phyloP scores from a whole-genome alignment of 1,140 invertebrate species.

The Adoxophyes honmai region DNA sequence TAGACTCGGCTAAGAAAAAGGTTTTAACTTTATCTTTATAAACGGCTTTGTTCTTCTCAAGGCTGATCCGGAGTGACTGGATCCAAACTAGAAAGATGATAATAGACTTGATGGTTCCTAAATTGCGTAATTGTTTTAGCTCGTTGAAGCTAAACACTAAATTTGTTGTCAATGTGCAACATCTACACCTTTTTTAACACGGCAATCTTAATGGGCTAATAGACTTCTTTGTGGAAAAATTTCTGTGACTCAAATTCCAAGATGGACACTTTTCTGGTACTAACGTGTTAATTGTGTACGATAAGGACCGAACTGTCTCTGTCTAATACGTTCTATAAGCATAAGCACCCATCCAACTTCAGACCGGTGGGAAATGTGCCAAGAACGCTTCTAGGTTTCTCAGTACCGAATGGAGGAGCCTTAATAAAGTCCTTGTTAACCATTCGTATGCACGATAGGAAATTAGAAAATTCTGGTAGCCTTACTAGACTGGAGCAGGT shows the following conservation, averaged over 20 bases:
- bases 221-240: not conserved
- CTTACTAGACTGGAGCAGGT: constrained; percentile 16
- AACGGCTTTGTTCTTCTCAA: constrained; percentile 1
- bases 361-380: constrained; percentile 31
- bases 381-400: constrained; percentile 26
- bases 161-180: not conserved
- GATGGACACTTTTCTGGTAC: not conserved
- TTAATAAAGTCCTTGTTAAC: constrained; percentile 23
- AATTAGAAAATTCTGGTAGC: constrained; percentile 8
- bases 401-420: constrained; percentile 18
- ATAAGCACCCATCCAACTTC: constrained; percentile 13
- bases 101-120: not conserved
- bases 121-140: not conserved
- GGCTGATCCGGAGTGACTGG: not conserved
- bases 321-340: constrained; percentile 7
- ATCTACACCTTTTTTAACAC: not conserved
- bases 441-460: constrained; percentile 7
- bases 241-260: not conserved
- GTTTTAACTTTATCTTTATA: not conserved
- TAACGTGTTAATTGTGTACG: constrained; percentile 5
- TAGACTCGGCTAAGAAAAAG: not conserved
- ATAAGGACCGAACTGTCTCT: constrained; percentile 6
- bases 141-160: not conserved
- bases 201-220: not conserved
- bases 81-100: not conserved